phyloP scores from a whole-genome alignment of 2,888 invertebrate genomes.

The Dasypolia templi region DNA sequence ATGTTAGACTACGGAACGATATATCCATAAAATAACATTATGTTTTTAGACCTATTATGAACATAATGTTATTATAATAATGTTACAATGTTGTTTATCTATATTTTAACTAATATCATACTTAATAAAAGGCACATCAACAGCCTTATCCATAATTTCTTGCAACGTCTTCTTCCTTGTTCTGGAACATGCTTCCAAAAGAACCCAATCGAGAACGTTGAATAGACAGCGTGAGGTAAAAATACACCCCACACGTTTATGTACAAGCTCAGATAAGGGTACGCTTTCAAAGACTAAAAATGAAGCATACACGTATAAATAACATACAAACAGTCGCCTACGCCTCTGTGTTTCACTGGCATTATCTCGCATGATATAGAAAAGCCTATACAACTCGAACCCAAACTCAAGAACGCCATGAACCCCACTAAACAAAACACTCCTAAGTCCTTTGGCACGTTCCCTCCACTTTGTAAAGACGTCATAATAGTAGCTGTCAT shows the following conservation, averaged over 20 bases:
- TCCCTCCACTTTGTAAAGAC: conserved; percentile 40
- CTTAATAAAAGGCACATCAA: conserved; percentile 42
- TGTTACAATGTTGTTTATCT: too few relatives aligned
- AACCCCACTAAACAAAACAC: conserved; percentile 55
- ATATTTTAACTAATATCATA: conserved; percentile 6
- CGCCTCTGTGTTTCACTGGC: conserved; percentile 63
- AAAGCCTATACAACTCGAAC: conserved; percentile 54
- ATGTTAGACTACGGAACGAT: too few relatives aligned
- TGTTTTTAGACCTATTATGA: too few relatives aligned
- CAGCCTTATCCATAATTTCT: conserved; percentile 41
- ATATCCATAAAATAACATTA: background rate
- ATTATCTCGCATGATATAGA: conserved; percentile 60
- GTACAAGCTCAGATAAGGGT: conserved; percentile 57
- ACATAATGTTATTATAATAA: too few relatives aligned
- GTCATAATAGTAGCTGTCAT: conserved; percentile 43
- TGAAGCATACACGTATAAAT: conserved; percentile 57
- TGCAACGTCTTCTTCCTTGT: conserved; percentile 59
- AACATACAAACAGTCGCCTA: conserved; percentile 50
- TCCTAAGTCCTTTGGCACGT: conserved; percentile 27
- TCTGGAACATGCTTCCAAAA: conserved; percentile 62
- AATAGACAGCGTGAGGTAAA: conserved; percentile 35
- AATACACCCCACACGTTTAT: conserved; percentile 54
- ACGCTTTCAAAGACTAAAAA: conserved; percentile 52
- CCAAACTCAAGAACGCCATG: conserved; percentile 47
- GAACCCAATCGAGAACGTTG: conserved; percentile 27